Base-by-base conservation (phyloP, 2,888 invertebrate species). In the Maniola hyperantus region DNA sequence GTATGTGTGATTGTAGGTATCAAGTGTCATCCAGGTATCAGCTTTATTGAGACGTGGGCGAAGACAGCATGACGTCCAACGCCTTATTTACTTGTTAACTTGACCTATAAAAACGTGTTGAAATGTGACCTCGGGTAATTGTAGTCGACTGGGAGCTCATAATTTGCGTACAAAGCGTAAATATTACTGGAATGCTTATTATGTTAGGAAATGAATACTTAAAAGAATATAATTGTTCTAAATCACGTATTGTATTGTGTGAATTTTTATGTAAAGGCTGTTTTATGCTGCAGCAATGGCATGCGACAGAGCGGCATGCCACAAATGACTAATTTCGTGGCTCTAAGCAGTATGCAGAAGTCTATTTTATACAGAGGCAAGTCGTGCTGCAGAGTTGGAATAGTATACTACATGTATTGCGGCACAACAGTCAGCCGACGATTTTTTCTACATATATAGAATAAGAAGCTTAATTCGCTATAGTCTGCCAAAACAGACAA, bases 41-140 rank as follows among this genome's bases (percentile, higher is more conserved):
- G 59, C 62, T 78, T 80, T 76, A 83, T 81, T 81, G 72, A 74
- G 72, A 66, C 80, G 84, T 84, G 81, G 83, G 83, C 82, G 85
- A 77, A 67, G 75, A 75, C 74, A 64, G 70, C 70, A 73, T 75
- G 77, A 76, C 76, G 74, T 74, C 72, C 66, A 67, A 70, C 67
- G 69, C 72, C 76, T 74, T 76, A 76, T 76, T 77, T 73, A 75
- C 76, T 74, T 67, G 72, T 78, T 74, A 76, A 77, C 77, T 80
- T 81, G 81, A 82, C 82, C 83, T 78, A 82, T 79, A 81, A 80
- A 80, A 75, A 74, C 72, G 76, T 75, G 70, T 71, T 75, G 75
- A 76, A 76, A 75, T 67, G 76, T 75, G 76, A 77, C 76, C 76
- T 76, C 77, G 76, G 73, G 71, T 73, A 74, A 65, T 68, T 67